Percentiles rank a stretch among this genome's conserved stretches.
These are phyloP conservation scores for Phenganax stokvisi DNA, from an alignment of 92 coral and sea anemone species.

Conservation along the genomic window DNA sequence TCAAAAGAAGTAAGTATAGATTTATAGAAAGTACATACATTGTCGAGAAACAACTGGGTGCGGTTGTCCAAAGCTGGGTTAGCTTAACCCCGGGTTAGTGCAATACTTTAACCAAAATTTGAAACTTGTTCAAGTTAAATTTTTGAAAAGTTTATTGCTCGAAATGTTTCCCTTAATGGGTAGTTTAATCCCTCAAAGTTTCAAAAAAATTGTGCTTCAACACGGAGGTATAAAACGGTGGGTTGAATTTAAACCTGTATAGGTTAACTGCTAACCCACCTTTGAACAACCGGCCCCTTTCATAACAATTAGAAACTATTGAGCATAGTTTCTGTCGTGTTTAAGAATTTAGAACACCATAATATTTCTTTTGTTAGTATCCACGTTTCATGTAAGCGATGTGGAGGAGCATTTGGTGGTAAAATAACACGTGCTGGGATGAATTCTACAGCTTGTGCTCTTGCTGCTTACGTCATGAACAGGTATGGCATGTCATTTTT, in stretches of 20 bases:
- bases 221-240: no score
- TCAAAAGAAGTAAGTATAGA: slow-evolving; percentile 50
- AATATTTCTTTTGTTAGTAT: slow-evolving; percentile 42
- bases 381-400: slow-evolving; percentile 59
- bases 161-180: no score
- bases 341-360: background rate
- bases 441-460: slow-evolving; percentile 58
- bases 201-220: no score
- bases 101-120: no score
- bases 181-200: no score
- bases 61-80: no score
- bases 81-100: no score
- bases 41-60: no score
- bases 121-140: no score
- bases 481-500: slow-evolving; percentile 42
- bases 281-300: background rate
- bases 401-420: slow-evolving; percentile 82
- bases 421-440: slow-evolving; percentile 54
- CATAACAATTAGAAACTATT: background rate
- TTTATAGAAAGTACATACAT: background rate
- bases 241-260: no score
- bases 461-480: slow-evolving; percentile 62
- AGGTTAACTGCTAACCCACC: no score
- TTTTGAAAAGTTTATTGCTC: no score
- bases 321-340: background rate